Conservation (phyloP, 2,888 invertebrate species). For the Blomia tropicalis region DNA sequence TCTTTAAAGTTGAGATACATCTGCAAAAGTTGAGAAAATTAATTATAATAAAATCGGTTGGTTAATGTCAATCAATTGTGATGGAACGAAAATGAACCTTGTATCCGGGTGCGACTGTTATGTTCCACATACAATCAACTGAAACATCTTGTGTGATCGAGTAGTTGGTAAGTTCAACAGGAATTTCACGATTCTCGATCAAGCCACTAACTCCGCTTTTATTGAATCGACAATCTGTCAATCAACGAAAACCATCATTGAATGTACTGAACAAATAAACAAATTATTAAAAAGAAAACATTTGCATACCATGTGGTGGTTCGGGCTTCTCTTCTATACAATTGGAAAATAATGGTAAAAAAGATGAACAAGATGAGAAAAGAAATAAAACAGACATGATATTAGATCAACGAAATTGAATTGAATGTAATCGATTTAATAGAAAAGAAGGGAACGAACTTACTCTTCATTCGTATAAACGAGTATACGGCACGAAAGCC, state of each 20-base stretch:
- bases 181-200: conserved; percentile 45
- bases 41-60: background rate
- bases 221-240: conserved; percentile 43
- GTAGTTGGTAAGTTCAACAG: conserved; percentile 41
- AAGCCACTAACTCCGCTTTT: conserved; percentile 43
- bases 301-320: conserved; percentile 16
- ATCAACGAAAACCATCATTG: conserved; percentile 8
- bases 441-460: conserved; percentile 33
- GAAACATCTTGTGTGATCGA: conserved; percentile 44
- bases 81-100: conserved; percentile 44
- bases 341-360: background rate
- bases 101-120: conserved; percentile 47
- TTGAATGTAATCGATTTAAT: background rate
- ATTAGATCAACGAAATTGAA: background rate
- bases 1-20: conserved; percentile 51
- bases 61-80: too few relatives aligned
- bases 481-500: conserved; percentile 63
- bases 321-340: conserved; percentile 19
- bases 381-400: background rate
- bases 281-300: conserved; percentile 2
- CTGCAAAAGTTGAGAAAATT: conserved; percentile 36
- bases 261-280: too few relatives aligned
- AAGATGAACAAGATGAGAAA: background rate
- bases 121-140: conserved; percentile 58
- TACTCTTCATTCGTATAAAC: conserved; percentile 45